A percentile compares a stretch with the other conserved stretches of the same genome.
Evolutionary conservation across 2,888 invertebrate species (phyloP).

Genomic region (Pseudococcus jackbeardsleyi): DNA sequence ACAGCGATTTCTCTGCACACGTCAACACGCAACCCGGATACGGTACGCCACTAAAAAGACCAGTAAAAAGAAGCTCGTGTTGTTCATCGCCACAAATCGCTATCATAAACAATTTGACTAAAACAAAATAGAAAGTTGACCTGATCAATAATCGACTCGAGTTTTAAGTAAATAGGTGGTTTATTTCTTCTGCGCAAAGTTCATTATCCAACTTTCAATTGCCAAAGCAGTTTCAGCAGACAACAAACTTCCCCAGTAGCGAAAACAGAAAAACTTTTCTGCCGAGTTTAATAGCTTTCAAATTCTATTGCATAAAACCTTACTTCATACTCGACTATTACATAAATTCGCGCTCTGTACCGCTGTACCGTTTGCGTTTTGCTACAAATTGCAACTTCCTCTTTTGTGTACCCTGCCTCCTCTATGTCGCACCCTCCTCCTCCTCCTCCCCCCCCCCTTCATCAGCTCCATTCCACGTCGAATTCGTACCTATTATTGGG

Average conservation of each 20-base stretch:
- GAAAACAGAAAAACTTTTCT: slow-evolving; percentile 54
- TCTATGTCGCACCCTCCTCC: neutral
- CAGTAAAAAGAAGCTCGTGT: slow-evolving; percentile 1
- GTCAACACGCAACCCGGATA: slow-evolving; percentile 15
- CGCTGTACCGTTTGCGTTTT: slow-evolving; percentile 44
- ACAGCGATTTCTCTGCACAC: neutral
- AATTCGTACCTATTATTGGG: neutral
- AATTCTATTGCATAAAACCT: slow-evolving; percentile 55
- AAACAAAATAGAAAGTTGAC: slow-evolving; percentile 44
- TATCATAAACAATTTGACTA: slow-evolving; percentile 49
- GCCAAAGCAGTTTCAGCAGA: slow-evolving; percentile 53
- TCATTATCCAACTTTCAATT: slow-evolving; percentile 61
- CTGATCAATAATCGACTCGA: slow-evolving; percentile 59
- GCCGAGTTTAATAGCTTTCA: slow-evolving; percentile 56
- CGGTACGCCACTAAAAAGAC: neutral
- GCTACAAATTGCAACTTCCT: slow-evolving; percentile 28
- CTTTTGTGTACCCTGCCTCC: neutral
- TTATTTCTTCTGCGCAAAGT: slow-evolving; percentile 48
- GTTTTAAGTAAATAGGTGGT: slow-evolving; percentile 57
- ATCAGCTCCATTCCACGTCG: neutral
- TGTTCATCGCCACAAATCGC: neutral
- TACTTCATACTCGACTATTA: slow-evolving; percentile 27
- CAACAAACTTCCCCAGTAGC: slow-evolving; percentile 39
- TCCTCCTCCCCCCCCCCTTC: too few species aligned
- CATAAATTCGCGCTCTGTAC: slow-evolving; percentile 13